Evolutionary conservation across 2,113 vertebrate genomes (phyloP), one percentile per base, ranked within the genome.

Genomic region (Brachyistius frenatus): DNA sequence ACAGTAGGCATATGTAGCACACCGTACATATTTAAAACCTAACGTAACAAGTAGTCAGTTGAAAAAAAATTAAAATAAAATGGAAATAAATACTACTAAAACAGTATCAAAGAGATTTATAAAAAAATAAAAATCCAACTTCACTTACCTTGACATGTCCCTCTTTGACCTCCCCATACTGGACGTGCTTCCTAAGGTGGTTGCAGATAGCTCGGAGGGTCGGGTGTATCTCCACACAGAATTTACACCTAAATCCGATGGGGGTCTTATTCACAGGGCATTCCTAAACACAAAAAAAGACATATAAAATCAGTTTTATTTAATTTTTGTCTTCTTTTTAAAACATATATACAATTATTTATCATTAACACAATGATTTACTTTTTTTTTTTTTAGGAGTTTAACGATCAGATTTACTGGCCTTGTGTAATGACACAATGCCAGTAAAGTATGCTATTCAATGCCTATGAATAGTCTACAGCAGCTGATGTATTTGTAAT

Each of bases 121-220:
- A 23, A 23, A 23, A 23, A 23, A 23, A 23, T 37, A 32, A 75
- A 44, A 61, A 72, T 35, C 2, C 23, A 52, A 44, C 6, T 73
- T 75, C 47, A 88, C 90, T 2, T 95, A 96, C 94, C 96, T 96
- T 75, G 91, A 96, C 84, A 5, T 94, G 94, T 7, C 93, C 92
- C 70, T 89, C 90, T 60, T 97, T 96, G 81, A 94, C 96, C 60
- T 96, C 97, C 74, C 96, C 96, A 0, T 99, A 99, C 86, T 98
- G 97, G 71, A 99, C 96, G 4, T 99, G 98, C 77, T 99, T 99
- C 83, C 98, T 96, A 31, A 99, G 96, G 79, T 99, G 98, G 88
- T 99, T 99, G 92, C 97, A 99, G 93, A 99, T 99, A 76, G 98
- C 98, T 81, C 98, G 93, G 66, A 99, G 96, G 7, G 97, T 99